phyloP scores from a whole-genome alignment of 2,888 invertebrate genomes.

The Rugalucina vietnamica region DNA sequence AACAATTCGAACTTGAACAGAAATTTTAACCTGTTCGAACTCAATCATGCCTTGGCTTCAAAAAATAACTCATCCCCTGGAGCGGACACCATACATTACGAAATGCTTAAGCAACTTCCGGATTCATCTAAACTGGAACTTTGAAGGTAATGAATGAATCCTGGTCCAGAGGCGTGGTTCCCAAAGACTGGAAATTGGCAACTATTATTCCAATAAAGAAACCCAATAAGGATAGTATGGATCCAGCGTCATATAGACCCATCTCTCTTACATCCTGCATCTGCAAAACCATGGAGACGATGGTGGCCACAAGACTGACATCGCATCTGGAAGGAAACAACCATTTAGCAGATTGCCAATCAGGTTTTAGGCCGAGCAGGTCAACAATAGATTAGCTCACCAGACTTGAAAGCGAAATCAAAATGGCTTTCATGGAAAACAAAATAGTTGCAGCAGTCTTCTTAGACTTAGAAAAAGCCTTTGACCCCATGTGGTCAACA shows the following conservation, averaged over 20 bases:
- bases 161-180: constrained; percentile 41
- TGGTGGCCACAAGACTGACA: constrained; percentile 65
- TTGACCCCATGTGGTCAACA: constrained; percentile 37
- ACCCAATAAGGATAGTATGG: constrained; percentile 50
- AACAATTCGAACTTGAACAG: background rate
- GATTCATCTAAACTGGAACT: background rate
- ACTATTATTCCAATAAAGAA: constrained; percentile 55
- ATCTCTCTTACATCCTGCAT: constrained; percentile 71
- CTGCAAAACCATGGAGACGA: constrained; percentile 68
- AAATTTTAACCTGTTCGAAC: background rate
- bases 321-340: constrained; percentile 59
- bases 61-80: constrained; percentile 25
- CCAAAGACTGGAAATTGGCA: constrained; percentile 48
- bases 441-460: constrained; percentile 64
- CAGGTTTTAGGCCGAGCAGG: constrained; percentile 49
- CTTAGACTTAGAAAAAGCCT: constrained; percentile 31
- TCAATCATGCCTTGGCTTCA: background rate
- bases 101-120: constrained; percentile 21
- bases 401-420: constrained; percentile 55
- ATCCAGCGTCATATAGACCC: constrained; percentile 61
- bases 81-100: constrained; percentile 38
- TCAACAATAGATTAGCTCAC: constrained; percentile 49
- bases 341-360: constrained; percentile 49
- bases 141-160: constrained; percentile 38
- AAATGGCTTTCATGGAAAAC: constrained; percentile 58